Base-by-base conservation (phyloP, 2,797 vertebrate genomes). In the Karalla daura region DNA sequence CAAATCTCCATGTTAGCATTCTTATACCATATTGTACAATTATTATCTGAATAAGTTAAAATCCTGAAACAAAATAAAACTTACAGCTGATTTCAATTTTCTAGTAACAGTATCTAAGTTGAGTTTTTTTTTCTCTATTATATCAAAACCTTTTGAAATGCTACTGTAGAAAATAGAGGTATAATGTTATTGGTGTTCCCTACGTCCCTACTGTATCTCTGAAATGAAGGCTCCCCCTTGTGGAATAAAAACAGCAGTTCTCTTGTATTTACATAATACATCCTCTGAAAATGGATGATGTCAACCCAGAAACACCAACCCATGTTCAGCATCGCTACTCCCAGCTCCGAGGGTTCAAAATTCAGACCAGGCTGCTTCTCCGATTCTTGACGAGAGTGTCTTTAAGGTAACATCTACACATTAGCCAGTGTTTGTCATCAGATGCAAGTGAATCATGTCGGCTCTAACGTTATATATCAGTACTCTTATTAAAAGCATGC, bases 141-240 rank as follows among this genome's bases (percentile, higher is more conserved):
- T 93, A 93, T 92, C 88, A 91, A 93, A 94, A 91, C 80, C 78
- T 86, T 88, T 81, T 90, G 80, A 94, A 94, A 93, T 89, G 87
- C 86, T 91, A 90, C 83, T 90, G 82, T 95, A 94, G 86, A 94
- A 94, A 91, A 94, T 93, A 91, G 93, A 94, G 92, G 93, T 94
- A 94, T 91, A 90, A 88, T 91, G 90, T 92, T 91, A 91, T 89
- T 79, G 85, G 91, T 89, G 87, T 84, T 90, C 77, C 81, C 82
- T 84, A 90, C 76, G n/a, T n/a, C n/a, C n/a, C n/a, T n/a, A n/a
- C 76, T 14, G 78, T 80, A 77, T 86, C 82, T 91, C 86, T 91
- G 85, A 84, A 85, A 90, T 86, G 87, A 85, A 84, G 87, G 83
- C 76, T 80, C 93, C 92, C 91, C 87, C 92, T 90, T 88, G 92